Evolutionary conservation across 2,888 invertebrate genomes (phyloP).

Genomic region (Escarpia spicata): DNA sequence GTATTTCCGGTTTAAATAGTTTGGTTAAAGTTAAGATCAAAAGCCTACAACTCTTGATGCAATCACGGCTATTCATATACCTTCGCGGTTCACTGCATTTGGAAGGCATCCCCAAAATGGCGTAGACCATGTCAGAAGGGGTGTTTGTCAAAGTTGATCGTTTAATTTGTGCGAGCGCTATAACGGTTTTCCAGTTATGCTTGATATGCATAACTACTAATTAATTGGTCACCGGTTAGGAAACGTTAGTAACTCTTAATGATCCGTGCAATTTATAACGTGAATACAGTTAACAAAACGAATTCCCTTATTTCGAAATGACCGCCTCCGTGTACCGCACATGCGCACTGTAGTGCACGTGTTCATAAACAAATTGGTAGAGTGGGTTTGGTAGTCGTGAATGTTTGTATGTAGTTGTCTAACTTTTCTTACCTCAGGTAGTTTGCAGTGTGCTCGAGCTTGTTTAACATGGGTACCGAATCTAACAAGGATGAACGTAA

Average conservation of each 20-base stretch:
- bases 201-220: neutral
- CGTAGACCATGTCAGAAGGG: neutral
- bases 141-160: neutral
- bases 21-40: conserved; percentile 1
- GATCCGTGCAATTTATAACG: neutral
- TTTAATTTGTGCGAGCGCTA: neutral
- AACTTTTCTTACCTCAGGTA: conserved; percentile 58
- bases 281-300: neutral
- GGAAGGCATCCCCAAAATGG: neutral
- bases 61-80: neutral
- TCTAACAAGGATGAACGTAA: conserved; percentile 41
- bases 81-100: conserved; percentile 10
- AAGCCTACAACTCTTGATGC: neutral
- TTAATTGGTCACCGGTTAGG: neutral
- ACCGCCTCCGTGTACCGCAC: conserved; percentile 35
- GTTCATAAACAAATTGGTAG: conserved; percentile 61
- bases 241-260: neutral
- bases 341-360: conserved; percentile 61
- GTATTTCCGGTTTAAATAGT: neutral
- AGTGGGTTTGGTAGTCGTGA: conserved; percentile 46
- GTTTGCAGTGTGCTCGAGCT: conserved; percentile 52
- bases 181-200: neutral
- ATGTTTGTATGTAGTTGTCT: conserved; percentile 56
- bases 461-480: conserved; percentile 61
- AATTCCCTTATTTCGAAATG: conserved; percentile 3